Conservation (phyloP, 2,113 vertebrate species). For the Myanophis thanlyinensis region DNA sequence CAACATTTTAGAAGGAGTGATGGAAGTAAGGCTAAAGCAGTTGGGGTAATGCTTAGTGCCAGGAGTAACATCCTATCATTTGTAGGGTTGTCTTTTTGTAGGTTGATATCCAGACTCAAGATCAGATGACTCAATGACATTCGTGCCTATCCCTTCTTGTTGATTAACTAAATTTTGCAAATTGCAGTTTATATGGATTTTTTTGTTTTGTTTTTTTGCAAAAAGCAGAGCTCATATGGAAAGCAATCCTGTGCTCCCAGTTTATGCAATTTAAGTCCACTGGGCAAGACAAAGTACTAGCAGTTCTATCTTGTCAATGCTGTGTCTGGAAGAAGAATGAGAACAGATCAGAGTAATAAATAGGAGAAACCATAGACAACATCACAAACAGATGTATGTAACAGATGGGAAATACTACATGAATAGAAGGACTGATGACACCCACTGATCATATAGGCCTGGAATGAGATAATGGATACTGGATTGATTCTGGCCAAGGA, state of each 20-base stretch:
- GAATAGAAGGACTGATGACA: background rate
- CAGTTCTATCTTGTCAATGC: background rate
- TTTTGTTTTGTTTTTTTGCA: no score
- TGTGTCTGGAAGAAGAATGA: background rate
- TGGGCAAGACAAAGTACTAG: background rate
- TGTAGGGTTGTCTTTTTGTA: background rate
- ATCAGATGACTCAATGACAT: background rate
- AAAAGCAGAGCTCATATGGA: background rate
- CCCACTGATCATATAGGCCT: background rate
- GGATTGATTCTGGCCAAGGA: background rate
- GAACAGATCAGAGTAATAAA: background rate
- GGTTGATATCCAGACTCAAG: background rate
- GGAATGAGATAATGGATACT: background rate
- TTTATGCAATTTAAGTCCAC: background rate
- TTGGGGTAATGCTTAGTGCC: background rate
- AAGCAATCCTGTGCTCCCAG: background rate
- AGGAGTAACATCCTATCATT: slow-evolving; percentile 39
- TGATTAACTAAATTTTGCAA: background rate
- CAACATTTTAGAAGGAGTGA: background rate
- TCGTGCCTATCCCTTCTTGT: background rate
- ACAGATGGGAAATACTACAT: background rate
- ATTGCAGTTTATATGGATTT: background rate
- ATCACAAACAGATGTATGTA: background rate
- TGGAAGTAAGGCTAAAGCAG: background rate
- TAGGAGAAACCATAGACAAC: background rate